Evolutionary conservation across 1,140 invertebrate genomes (phyloP).

Genomic region (Drosophila albomicans): DNA sequence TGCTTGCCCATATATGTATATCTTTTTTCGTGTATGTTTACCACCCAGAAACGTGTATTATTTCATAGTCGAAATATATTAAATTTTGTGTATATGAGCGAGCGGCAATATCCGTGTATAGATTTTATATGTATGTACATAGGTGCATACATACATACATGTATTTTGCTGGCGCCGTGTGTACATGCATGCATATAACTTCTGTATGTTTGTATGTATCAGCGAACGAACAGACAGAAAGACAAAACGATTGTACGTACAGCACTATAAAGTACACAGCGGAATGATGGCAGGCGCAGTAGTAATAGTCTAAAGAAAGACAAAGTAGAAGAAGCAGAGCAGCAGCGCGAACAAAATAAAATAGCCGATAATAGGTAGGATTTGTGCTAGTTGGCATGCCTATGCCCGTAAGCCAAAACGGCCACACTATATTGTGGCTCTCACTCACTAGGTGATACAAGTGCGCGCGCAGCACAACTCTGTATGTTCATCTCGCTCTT

Average conservation of each 20-base stretch:
- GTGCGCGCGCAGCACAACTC: conserved; percentile 44
- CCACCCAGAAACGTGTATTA: neutral
- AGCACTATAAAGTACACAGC: conserved; percentile 68
- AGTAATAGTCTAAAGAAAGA: conserved; percentile 77
- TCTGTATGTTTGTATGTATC: conserved; percentile 52
- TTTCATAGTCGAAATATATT: conserved; percentile 25
- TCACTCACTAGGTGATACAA: conserved; percentile 14
- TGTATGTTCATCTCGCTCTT: conserved; percentile 54
- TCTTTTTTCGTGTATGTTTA: conserved; percentile 6
- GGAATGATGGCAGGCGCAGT: conserved; percentile 70
- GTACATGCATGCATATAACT: conserved; percentile 60
- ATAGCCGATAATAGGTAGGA: conserved; percentile 75
- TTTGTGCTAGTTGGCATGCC: conserved; percentile 59
- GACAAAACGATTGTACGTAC: conserved; percentile 72
- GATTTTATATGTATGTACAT: conserved; percentile 62
- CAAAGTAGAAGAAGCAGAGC: conserved; percentile 71
- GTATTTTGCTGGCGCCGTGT: conserved; percentile 47
- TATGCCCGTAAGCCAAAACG: conserved; percentile 47
- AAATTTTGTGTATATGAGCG: conserved; percentile 67
- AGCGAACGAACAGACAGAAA: conserved; percentile 66
- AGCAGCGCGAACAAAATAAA: conserved; percentile 77
- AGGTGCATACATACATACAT: conserved; percentile 29
- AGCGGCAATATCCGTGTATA: conserved; percentile 72
- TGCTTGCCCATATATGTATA: neutral
- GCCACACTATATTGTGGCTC: conserved; percentile 58